These are phyloP conservation scores for Holothuria scabra DNA, from an alignment of 53 echinoderm and acorn worm genomes.

Conservation along the genomic window DNA sequence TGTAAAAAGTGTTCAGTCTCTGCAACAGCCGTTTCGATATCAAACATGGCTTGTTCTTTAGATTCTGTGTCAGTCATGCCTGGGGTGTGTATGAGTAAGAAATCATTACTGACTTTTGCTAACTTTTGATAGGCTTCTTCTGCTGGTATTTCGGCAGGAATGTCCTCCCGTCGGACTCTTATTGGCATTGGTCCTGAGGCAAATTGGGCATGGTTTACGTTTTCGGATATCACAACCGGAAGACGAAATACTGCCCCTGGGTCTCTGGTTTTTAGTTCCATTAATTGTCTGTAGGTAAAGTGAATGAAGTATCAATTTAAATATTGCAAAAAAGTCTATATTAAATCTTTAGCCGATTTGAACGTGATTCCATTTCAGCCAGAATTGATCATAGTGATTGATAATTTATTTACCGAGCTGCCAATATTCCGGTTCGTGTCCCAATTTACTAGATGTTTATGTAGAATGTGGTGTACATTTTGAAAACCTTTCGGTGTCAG, in stretches of 20 bases:
- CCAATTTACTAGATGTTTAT: no score
- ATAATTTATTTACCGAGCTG: no score
- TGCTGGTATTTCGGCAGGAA: constrained; percentile 24
- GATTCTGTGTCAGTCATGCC: background rate
- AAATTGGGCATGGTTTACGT: constrained; percentile 59
- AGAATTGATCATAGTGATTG: no score
- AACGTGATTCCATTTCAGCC: no score
- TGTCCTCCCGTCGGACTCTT: constrained; percentile 49
- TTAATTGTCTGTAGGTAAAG: background rate
- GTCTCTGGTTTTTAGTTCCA: background rate
- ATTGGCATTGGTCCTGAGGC: constrained; percentile 56
- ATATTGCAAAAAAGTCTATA: no score
- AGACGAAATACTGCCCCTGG: background rate
- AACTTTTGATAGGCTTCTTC: constrained; percentile 45
- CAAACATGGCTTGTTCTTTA: background rate
- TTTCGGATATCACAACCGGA: constrained; percentile 40
- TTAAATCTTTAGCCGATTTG: no score
- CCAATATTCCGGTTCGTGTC: no score
- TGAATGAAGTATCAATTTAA: no score
- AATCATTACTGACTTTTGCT: constrained; percentile 3
- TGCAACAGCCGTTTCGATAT: background rate
- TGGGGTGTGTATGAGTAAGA: background rate
- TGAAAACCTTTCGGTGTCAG: no score
- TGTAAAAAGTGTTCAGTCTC: background rate
- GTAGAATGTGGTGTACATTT: no score